Evolutionary conservation across 2,888 invertebrate species (phyloP).

Genomic region (Drosophila planitibia): DNA sequence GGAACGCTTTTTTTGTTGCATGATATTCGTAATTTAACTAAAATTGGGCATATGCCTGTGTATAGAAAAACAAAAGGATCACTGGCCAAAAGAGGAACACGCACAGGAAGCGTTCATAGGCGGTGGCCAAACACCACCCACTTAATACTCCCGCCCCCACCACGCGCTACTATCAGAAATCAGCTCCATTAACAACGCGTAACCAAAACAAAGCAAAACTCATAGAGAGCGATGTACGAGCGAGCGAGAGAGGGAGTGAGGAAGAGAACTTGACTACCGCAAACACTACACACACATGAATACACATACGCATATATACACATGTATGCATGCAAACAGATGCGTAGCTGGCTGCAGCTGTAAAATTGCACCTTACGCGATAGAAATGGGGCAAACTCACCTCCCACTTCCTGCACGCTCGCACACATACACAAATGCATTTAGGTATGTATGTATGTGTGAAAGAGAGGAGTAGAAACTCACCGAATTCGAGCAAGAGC

Average conservation of each 20-base stretch:
- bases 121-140: conserved; percentile 33
- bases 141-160: conserved; percentile 8
- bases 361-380: conserved; percentile 55
- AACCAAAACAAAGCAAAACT: conserved; percentile 75
- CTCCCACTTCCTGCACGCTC: conserved; percentile 32
- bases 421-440: conserved; percentile 15
- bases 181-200: conserved; percentile 58
- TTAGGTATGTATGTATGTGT: conserved; percentile 4
- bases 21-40: conserved; percentile 30
- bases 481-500: conserved; percentile 86
- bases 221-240: conserved; percentile 6
- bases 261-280: conserved; percentile 43
- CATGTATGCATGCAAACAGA: conserved; percentile 35
- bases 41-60: conserved; percentile 52
- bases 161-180: conserved; percentile 6
- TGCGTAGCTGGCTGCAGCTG: conserved; percentile 55
- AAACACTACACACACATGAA: conserved; percentile 15
- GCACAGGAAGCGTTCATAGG: conserved; percentile 65
- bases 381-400: conserved; percentile 49
- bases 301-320: conserved; percentile 11
- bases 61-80: conserved; percentile 64
- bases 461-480: conserved; percentile 52
- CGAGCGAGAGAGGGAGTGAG: conserved; percentile 25
- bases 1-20: conserved; percentile 15
- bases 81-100: conserved; percentile 59